A percentile compares a stretch with the other conserved stretches of the same genome.
phyloP scores from a whole-genome alignment of 2,113 vertebrate species.

The Carassius auratus region DNA sequence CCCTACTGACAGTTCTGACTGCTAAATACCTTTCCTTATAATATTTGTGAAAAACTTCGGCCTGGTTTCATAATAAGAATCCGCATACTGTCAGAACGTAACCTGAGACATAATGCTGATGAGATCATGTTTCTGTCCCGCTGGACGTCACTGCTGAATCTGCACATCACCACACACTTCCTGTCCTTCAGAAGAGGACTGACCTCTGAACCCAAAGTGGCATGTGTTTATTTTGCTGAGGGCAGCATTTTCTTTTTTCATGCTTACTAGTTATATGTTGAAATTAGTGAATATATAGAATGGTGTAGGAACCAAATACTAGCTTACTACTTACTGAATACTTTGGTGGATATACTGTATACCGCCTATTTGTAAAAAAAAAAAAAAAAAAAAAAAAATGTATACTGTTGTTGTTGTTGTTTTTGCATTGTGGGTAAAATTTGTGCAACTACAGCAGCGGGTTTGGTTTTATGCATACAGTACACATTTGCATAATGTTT shows the following conservation, averaged over 20 bases:
- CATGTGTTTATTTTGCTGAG: background rate
- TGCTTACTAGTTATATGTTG: background rate
- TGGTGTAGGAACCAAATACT: background rate
- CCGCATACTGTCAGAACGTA: background rate
- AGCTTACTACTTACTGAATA: background rate
- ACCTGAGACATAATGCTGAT: background rate
- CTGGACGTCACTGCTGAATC: background rate
- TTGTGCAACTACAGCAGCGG: background rate
- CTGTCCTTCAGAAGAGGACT: conserved; percentile 25
- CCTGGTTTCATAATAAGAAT: background rate
- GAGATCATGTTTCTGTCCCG: conserved; percentile 12
- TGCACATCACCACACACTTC: conserved; percentile 18
- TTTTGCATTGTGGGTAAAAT: too few species aligned
- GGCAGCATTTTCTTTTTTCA: background rate
- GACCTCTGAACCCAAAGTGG: conserved; percentile 6
- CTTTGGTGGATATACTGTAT: background rate
- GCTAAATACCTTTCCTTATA: background rate
- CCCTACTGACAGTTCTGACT: background rate
- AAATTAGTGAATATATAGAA: background rate
- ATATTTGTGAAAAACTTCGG: background rate
- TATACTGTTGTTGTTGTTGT: too few species aligned
- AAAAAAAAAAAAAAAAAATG: too few species aligned
- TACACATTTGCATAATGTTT: background rate
- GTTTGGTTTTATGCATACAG: background rate
- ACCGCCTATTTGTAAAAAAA: background rate